Evolutionary conservation across 2,888 invertebrate genomes (phyloP).

Genomic region (Drosophila greeni): DNA sequence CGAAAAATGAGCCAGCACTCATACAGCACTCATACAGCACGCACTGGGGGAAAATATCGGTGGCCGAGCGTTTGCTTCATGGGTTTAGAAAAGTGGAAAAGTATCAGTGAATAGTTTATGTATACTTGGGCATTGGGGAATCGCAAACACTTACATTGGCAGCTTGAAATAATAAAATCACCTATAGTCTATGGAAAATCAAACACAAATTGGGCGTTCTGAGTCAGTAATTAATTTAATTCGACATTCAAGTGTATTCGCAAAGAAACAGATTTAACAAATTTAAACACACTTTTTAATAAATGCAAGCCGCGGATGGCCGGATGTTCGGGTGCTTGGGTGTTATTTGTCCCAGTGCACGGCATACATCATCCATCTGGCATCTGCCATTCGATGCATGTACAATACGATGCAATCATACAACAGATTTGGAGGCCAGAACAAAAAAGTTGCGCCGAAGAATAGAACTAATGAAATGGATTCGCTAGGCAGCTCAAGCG

Average conservation of each 20-base stretch:
- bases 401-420: constrained; percentile 26
- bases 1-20: constrained; percentile 15
- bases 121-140: neutral
- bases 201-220: neutral
- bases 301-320: neutral
- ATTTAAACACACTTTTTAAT: too few relatives aligned
- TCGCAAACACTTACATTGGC: neutral
- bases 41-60: neutral
- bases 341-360: neutral
- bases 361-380: neutral
- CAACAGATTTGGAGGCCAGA: constrained; percentile 13
- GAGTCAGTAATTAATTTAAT: neutral
- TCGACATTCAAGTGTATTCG: neutral
- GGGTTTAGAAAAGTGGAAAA: neutral
- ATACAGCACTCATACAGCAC: too few relatives aligned
- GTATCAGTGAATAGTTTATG: too few relatives aligned
- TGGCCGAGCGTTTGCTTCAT: neutral
- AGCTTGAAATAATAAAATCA: too few relatives aligned
- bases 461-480: constrained; percentile 30
- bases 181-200: neutral
- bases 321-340: neutral
- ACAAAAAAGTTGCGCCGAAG: neutral
- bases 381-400: constrained; percentile 14
- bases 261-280: too few relatives aligned
- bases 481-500: constrained; percentile 21